phyloP scores from a whole-genome alignment of 2,888 invertebrate species.

The Mythimna lalbum region DNA sequence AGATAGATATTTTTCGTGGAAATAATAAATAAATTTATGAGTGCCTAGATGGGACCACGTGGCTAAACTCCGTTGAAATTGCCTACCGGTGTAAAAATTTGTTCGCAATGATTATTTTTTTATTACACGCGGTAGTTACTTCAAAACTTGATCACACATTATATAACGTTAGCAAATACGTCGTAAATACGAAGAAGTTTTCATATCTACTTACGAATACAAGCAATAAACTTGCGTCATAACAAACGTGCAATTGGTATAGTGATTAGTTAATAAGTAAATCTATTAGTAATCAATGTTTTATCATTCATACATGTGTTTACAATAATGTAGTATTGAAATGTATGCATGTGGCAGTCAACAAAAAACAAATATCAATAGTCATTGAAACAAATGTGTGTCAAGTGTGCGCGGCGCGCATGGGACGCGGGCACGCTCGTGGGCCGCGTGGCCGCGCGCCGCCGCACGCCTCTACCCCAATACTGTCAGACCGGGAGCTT shows the following conservation, averaged over 20 bases:
- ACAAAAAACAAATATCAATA: conserved; percentile 78
- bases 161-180: conserved; percentile 43
- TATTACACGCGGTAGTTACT: conserved; percentile 3
- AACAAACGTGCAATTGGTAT: conserved; percentile 35
- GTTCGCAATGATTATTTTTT: neutral
- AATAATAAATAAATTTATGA: too few relatives aligned
- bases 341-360: conserved; percentile 69
- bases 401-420: conserved; percentile 80
- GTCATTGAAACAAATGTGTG: conserved; percentile 87
- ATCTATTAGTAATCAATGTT: conserved; percentile 36
- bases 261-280: conserved; percentile 20
- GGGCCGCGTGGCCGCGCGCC: conserved; percentile 64
- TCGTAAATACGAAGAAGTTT: conserved; percentile 53
- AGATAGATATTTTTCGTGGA: too few relatives aligned
- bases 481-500: conserved; percentile 75
- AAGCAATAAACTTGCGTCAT: conserved; percentile 43
- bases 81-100: too few relatives aligned
- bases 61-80: too few relatives aligned
- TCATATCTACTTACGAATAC: conserved; percentile 32
- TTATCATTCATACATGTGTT: conserved; percentile 41
- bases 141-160: conserved; percentile 22
- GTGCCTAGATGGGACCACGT: too few relatives aligned
- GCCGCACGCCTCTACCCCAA: conserved; percentile 73
- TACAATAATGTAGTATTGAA: conserved; percentile 53
- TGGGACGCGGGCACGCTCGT: conserved; percentile 60